phyloP scores from a whole-genome alignment of 2,888 invertebrate genomes.

The Dilophus febrilis region DNA sequence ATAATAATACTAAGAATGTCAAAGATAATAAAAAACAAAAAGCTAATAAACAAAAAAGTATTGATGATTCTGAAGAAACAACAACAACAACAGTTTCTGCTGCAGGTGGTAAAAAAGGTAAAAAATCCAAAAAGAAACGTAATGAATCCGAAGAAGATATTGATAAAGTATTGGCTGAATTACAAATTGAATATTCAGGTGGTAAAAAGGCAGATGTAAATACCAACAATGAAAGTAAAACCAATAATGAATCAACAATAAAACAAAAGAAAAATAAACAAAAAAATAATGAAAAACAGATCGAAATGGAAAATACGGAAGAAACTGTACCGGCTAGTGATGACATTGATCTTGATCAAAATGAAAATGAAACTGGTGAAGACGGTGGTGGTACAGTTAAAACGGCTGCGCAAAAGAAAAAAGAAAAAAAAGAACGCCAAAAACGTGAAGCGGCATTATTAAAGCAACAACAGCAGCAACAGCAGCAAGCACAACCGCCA shows the following conservation, averaged over 20 bases:
- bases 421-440: conserved; percentile 70
- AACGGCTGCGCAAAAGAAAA: conserved; percentile 75
- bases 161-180: conserved; percentile 66
- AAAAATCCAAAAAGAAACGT: conserved; percentile 39
- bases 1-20: conserved; percentile 14
- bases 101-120: conserved; percentile 28
- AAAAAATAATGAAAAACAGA: conserved; percentile 1
- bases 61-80: conserved; percentile 25
- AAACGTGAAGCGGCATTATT: conserved; percentile 46
- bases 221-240: conserved; percentile 7
- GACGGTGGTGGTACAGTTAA: conserved; percentile 45
- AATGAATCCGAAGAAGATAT: conserved; percentile 64
- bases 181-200: conserved; percentile 64
- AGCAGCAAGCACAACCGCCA: neutral
- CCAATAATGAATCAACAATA: conserved; percentile 12
- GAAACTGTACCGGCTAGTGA: no score
- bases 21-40: conserved; percentile 26
- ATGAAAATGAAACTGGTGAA: conserved; percentile 35
- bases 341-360: conserved; percentile 29
- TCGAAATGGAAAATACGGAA: conserved; percentile 5
- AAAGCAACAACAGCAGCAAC: conserved; percentile 15
- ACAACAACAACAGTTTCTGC: conserved; percentile 23
- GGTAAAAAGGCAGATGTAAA: conserved; percentile 31
- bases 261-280: conserved; percentile 12
- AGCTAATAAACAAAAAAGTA: conserved; percentile 27